Evolutionary conservation across 2,797 vertebrate genomes (phyloP), one percentile per base, ranked within the genome.

Genomic region (Hoplostethus atlanticus): DNA sequence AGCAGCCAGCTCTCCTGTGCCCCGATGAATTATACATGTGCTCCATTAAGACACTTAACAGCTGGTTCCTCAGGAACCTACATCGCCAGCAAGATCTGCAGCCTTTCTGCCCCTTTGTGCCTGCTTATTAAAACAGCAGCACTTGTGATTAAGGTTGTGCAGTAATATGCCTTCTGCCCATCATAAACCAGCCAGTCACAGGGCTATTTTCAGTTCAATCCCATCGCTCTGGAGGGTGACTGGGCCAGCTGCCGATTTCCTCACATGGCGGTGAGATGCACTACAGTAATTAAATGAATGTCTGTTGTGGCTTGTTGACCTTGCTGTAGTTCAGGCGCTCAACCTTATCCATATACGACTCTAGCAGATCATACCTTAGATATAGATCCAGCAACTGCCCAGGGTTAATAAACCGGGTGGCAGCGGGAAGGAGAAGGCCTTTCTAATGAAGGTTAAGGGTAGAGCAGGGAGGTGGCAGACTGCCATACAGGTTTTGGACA

Each of bases 41-140:
- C 63, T 83, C 86, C 84, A 91, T 91, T 89, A 91, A 85, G 84
- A 90, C 85, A 91, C 87, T 91, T 89, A 92, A 86, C 84, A 92
- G 88, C 89, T 88, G 88, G 76, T 86, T 87, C 69, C 79, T 81
- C 17, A 52, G 67, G 76, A 89, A 85, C 68, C 65, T 79, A 69
- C 59, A 54, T 25, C n/a, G 8, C 55, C 80, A 69, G 84, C 64
- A 68, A 73, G 76, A 73, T 73, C 70, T 76, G 64, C 67, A 73
- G 79, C 76, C 63, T 8, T 30, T 61, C 52, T 48, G 73, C 57
- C 68, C 62, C 48, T 64, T 64, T 81, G 81, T 48, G 73, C 51
- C 68, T 73, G 70, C 88, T 83, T 87, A 90, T 88, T 91, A 87
- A 88, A 91, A 88, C 76, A 76, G 73, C 67, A 83, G 71, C 82